Evolutionary conservation across 1,140 invertebrate genomes (phyloP).

Genomic region (Triops cancriformis): DNA sequence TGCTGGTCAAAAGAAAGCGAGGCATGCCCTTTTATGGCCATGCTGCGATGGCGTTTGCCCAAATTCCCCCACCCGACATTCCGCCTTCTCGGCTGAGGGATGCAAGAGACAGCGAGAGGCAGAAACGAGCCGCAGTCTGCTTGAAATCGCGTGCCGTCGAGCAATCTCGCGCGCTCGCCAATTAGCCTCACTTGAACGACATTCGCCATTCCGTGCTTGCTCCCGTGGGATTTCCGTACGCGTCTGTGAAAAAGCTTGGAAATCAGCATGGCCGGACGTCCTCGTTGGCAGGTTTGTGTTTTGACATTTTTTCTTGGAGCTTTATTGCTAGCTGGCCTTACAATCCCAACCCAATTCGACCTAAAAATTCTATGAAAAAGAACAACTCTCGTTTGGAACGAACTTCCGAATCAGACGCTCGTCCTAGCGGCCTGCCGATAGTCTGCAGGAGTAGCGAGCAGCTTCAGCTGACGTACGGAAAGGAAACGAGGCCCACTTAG

Average conservation of each 20-base stretch:
- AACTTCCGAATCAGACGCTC: no score
- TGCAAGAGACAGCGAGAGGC: not conserved
- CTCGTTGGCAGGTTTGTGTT: constrained; percentile 25
- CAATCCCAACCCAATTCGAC: no score
- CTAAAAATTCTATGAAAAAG: no score
- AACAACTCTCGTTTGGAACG: no score
- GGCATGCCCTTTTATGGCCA: not conserved
- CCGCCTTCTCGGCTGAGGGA: not conserved
- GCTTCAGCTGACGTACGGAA: no score
- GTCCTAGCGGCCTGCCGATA: no score
- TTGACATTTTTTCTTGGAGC: not conserved
- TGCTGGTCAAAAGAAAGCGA: not conserved
- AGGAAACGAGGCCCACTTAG: no score
- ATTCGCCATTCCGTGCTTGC: no score
- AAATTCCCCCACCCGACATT: not conserved
- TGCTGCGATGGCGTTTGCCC: not conserved
- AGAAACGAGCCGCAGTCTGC: not conserved
- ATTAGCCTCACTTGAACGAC: not conserved
- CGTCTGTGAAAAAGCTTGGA: not conserved
- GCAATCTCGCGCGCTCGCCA: not conserved
- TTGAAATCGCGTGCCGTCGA: not conserved
- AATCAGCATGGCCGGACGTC: constrained; percentile 25
- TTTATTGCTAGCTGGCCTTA: not conserved
- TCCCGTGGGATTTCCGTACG: not conserved
- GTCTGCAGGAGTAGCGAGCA: no score